phyloP scores from a whole-genome alignment of 1,140 invertebrate genomes.

The Trachymyrmex septentrionalis region DNA sequence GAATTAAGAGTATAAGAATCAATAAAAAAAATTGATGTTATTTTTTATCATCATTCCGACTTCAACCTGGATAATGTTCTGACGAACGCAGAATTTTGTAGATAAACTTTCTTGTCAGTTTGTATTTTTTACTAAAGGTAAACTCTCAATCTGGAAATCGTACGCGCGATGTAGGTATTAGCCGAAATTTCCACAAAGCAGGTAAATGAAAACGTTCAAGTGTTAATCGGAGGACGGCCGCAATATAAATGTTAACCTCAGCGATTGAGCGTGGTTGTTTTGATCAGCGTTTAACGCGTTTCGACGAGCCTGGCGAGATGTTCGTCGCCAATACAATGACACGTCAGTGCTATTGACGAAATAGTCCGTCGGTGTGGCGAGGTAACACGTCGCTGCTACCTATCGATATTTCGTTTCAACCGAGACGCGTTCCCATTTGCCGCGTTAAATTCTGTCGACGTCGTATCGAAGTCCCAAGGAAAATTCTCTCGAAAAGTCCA shows the following conservation, averaged over 20 bases:
- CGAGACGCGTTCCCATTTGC: conserved; percentile 21
- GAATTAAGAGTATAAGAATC: too few relatives aligned
- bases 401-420: conserved; percentile 47
- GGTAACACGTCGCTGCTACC: conserved; percentile 15
- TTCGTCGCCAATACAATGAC: conserved; percentile 22
- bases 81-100: too few relatives aligned
- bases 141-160: not conserved
- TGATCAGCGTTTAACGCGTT: conserved; percentile 60
- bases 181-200: conserved; percentile 1
- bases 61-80: too few relatives aligned
- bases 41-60: too few relatives aligned
- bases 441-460: conserved; percentile 32
- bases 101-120: too few relatives aligned
- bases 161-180: not conserved
- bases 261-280: conserved; percentile 55
- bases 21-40: too few relatives aligned
- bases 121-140: not conserved
- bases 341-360: conserved; percentile 55
- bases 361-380: conserved; percentile 34
- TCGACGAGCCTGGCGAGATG: conserved; percentile 21
- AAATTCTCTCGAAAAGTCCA: conserved; percentile 30
- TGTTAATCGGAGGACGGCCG: conserved; percentile 53
- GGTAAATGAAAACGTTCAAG: conserved; percentile 17
- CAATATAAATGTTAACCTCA: conserved; percentile 62
- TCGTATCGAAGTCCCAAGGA: not conserved